Percentiles rank a stretch among this genome's conserved stretches.
Conservation (phyloP, 2,797 vertebrate genomes). For the Chaetophractus vellerosus region DNA sequence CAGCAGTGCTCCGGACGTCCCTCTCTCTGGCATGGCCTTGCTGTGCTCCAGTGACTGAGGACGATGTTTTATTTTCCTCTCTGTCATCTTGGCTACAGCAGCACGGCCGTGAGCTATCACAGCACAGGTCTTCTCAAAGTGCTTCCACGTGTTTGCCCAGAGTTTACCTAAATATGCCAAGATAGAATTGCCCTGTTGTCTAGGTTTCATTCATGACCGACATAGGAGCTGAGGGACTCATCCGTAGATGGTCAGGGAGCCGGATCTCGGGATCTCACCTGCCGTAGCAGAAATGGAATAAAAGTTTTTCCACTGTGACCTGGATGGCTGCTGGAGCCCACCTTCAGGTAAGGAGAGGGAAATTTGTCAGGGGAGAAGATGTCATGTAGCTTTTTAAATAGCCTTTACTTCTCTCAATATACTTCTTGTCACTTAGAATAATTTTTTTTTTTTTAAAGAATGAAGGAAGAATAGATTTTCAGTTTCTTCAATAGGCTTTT, state of each 20-base stretch:
- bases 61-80: rapidly evolving
- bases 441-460: background rate
- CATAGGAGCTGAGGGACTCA: no score
- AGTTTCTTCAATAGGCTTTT: background rate
- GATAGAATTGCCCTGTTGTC: no score
- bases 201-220: rapidly evolving
- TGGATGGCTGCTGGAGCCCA: rapidly evolving
- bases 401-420: background rate
- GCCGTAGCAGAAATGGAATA: no score
- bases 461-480: background rate
- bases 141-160: rapidly evolving
- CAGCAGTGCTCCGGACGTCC: background rate
- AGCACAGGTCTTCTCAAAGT: background rate
- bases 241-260: rapidly evolving
- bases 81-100: rapidly evolving
- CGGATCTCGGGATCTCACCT: rapidly evolving
- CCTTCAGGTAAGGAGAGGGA: no score
- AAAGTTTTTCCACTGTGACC: rapidly evolving
- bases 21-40: background rate
- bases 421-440: background rate
- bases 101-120: rapidly evolving
- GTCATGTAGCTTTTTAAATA: rapidly evolving
- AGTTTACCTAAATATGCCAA: no score
- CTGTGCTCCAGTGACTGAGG: background rate
- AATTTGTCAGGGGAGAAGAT: background rate